Percentiles rank a stretch among this genome's conserved stretches.
phyloP scores from a whole-genome alignment of 2,113 vertebrate genomes.

The Pachypanchax playfairii region DNA sequence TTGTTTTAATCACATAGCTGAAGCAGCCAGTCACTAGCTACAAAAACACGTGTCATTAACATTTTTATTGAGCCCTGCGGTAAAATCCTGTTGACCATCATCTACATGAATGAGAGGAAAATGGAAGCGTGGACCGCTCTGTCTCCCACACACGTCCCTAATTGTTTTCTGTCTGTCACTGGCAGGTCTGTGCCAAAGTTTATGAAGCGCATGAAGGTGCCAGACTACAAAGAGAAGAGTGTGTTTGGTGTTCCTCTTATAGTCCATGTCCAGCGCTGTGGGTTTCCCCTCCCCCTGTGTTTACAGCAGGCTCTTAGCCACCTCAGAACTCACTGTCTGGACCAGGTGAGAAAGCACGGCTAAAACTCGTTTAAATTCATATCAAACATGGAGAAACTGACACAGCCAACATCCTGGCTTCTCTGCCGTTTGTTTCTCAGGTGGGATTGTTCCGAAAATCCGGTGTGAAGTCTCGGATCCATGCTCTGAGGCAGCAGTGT shows the following conservation, averaged over 20 bases:
- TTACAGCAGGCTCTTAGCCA: constrained; percentile 91
- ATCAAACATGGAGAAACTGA: not conserved
- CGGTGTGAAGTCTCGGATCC: constrained; percentile 95
- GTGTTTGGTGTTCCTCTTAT: constrained; percentile 86
- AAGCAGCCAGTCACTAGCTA: not conserved
- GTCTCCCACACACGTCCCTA: constrained; percentile 44
- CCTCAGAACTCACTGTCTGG: constrained; percentile 89
- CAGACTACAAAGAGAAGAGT: constrained; percentile 76
- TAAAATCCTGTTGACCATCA: constrained; percentile 38
- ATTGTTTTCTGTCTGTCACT: constrained; percentile 44
- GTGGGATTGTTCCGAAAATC: constrained; percentile 97
- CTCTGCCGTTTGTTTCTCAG: constrained; percentile 65
- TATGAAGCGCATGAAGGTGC: constrained; percentile 77
- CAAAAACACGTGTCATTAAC: constrained; percentile 36
- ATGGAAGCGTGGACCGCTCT: constrained; percentile 34
- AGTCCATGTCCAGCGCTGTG: constrained; percentile 90
- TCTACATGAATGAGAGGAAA: constrained; percentile 23
- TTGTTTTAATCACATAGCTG: constrained; percentile 1
- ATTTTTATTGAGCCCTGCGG: constrained; percentile 46
- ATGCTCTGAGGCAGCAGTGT: constrained; percentile 91
- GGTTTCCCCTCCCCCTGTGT: constrained; percentile 88
- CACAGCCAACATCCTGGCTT: not conserved
- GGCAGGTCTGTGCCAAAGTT: constrained; percentile 77
- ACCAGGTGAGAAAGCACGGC: constrained; percentile 86
- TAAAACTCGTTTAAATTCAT: not conserved